phyloP scores from a whole-genome alignment of 2,113 vertebrate genomes.

The Chamaea fasciata region DNA sequence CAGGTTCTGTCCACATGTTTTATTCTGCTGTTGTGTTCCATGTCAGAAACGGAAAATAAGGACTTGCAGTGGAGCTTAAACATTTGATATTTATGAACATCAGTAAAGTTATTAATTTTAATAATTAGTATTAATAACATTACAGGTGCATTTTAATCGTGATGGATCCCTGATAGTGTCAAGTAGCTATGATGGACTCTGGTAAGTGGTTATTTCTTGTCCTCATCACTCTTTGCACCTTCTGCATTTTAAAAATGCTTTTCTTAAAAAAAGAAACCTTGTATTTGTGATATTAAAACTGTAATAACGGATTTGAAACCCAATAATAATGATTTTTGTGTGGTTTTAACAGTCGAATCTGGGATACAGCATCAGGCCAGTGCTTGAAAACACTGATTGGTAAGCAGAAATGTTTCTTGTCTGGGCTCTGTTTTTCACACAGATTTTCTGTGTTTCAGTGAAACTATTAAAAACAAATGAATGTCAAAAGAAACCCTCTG shows the following conservation, averaged over 20 bases:
- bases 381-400: constrained; percentile 98
- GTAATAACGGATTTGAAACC: neutral
- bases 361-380: constrained; percentile 98
- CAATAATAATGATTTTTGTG: neutral
- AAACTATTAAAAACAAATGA: neutral
- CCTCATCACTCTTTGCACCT: neutral
- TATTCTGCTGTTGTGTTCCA: neutral
- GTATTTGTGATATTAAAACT: neutral
- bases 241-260: neutral
- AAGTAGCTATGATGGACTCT: constrained; percentile 97
- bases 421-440: neutral
- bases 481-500: neutral
- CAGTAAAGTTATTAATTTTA: accelerated
- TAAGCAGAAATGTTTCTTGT: constrained; percentile 62
- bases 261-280: too few species aligned
- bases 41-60: neutral
- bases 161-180: constrained; percentile 98
- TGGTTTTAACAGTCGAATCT: constrained; percentile 84
- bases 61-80: neutral
- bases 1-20: neutral
- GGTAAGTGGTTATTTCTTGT: constrained; percentile 74
- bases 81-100: neutral
- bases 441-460: neutral
- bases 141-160: constrained; percentile 96
- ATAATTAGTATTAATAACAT: neutral